A percentile compares a stretch with the other conserved stretches of the same genome.
These are phyloP conservation scores for Cichladusa arquata DNA, from an alignment of 2,113 vertebrate genomes.

Conservation along the genomic window DNA sequence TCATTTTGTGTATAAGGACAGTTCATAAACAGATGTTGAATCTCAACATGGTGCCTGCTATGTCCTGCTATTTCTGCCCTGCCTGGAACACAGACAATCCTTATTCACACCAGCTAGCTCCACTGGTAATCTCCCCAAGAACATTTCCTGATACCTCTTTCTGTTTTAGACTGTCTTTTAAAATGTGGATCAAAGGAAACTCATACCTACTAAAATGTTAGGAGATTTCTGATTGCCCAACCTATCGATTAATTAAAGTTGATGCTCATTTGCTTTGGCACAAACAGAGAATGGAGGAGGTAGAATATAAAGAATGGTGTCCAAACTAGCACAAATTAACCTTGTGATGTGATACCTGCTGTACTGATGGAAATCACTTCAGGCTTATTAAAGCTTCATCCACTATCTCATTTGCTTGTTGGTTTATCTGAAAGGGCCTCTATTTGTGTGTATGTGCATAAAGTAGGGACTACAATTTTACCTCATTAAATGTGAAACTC, in stretches of 20 bases:
- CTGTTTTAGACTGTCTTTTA: background rate
- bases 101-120: background rate
- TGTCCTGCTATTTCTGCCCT: constrained; percentile 2
- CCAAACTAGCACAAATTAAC: background rate
- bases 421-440: background rate
- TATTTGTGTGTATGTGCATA: background rate
- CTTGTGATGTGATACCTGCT: background rate
- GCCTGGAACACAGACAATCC: background rate
- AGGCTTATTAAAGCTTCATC: background rate
- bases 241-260: constrained; percentile 31
- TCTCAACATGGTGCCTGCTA: background rate
- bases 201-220: background rate
- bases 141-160: background rate
- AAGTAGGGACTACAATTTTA: background rate
- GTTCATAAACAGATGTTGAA: constrained; percentile 41
- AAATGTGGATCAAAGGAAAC: constrained; percentile 11
- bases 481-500: constrained; percentile 8
- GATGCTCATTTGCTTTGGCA: constrained; percentile 21
- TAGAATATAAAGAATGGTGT: background rate
- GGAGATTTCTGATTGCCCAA: constrained; percentile 31
- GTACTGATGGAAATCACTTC: background rate
- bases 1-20: background rate
- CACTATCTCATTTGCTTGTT: background rate
- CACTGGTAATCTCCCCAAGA: background rate
- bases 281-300: background rate